A percentile compares a stretch with the other conserved stretches of the same genome.
phyloP scores from a whole-genome alignment of 2,888 invertebrate genomes.

The Netelia virgata region DNA sequence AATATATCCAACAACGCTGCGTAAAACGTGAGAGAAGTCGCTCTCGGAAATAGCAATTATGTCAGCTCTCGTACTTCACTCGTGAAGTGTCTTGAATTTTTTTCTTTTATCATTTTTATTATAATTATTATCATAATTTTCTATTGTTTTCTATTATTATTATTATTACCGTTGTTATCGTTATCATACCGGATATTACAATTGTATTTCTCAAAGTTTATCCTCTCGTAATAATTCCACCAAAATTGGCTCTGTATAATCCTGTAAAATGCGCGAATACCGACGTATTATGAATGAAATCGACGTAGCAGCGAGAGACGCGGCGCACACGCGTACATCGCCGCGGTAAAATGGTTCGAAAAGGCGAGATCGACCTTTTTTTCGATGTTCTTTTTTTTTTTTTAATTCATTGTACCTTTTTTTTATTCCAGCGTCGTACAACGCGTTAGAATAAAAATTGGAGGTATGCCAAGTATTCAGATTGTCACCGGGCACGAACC shows the following conservation, averaged over 20 bases:
- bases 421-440: conserved; percentile 32
- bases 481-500: conserved; percentile 44
- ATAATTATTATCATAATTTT: neutral
- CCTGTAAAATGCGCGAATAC: too few relatives aligned
- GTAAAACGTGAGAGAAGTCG: conserved; percentile 29
- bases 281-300: too few relatives aligned
- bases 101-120: neutral
- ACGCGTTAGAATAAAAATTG: conserved; percentile 61
- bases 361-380: conserved; percentile 32
- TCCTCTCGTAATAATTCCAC: too few relatives aligned
- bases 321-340: neutral
- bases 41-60: conserved; percentile 48
- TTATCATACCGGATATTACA: too few relatives aligned
- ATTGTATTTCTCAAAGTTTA: too few relatives aligned
- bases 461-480: conserved; percentile 56
- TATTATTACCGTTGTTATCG: too few relatives aligned
- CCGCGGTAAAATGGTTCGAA: conserved; percentile 31
- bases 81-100: neutral
- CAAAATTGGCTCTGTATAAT: too few relatives aligned
- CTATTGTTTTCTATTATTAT: neutral
- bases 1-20: conserved; percentile 39
- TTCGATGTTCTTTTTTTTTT: conserved; percentile 1
- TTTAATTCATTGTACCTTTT: neutral
- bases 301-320: neutral
- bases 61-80: neutral